These are phyloP conservation scores for Scolanthus callimorphus DNA, from an alignment of 92 coral and sea anemone species.

Conservation along the genomic window DNA sequence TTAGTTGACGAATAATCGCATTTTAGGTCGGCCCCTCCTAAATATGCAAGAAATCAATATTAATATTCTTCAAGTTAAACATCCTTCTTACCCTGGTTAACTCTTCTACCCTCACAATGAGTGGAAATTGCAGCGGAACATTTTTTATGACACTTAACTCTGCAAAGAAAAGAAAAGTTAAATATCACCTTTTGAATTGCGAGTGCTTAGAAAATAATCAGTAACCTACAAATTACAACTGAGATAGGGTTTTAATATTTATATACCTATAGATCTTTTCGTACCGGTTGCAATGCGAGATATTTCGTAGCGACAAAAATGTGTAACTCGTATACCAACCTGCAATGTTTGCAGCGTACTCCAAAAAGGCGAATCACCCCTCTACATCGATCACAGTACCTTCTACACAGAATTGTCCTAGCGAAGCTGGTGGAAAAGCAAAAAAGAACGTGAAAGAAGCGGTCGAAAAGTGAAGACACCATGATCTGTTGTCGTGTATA, in stretches of 20 bases:
- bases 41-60: constrained; percentile 1
- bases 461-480: constrained; percentile 23
- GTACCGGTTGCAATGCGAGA: neutral
- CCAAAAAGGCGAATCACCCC: constrained; percentile 82
- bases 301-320: neutral
- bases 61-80: constrained; percentile 33
- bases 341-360: constrained; percentile 85
- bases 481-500: constrained; percentile 19
- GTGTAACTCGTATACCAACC: constrained; percentile 46
- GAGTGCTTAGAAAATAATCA: neutral
- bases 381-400: constrained; percentile 73
- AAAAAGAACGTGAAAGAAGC: constrained; percentile 5
- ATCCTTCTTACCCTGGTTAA: constrained; percentile 54
- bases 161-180: constrained; percentile 10
- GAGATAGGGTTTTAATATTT: constrained; percentile 5
- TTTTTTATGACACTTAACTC: constrained; percentile 87
- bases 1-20: constrained; percentile 5
- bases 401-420: constrained; percentile 71
- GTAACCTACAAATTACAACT: neutral
- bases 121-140: constrained; percentile 45
- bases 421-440: constrained; percentile 62
- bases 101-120: constrained; percentile 42
- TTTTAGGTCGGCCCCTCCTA: too few relatives aligned
- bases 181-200: neutral
- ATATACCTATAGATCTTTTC: constrained; percentile 2